Evolutionary conservation across 2,113 vertebrate genomes (phyloP).

Genomic region (Natator depressus): DNA sequence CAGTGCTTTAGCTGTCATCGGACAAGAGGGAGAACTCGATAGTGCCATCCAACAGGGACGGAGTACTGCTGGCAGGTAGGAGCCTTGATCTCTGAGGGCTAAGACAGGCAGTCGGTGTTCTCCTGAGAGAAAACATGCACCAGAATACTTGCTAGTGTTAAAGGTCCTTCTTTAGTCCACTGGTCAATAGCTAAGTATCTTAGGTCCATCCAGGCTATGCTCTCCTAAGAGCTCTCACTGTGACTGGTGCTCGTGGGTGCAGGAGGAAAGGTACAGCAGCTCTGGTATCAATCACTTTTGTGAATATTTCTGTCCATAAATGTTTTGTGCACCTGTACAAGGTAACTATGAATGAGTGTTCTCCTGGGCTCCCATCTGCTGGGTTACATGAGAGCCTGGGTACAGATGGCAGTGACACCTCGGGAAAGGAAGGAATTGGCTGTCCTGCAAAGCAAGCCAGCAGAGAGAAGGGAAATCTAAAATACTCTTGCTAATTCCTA

Average conservation of each 20-base stretch:
- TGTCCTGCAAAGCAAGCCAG: neutral
- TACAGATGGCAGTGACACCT: neutral
- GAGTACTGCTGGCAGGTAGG: neutral
- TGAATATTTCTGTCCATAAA: neutral
- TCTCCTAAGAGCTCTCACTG: neutral
- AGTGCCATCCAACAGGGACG: neutral
- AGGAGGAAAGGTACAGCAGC: neutral
- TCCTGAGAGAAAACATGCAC: neutral
- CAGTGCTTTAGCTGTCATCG: accelerated
- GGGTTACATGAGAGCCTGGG: neutral
- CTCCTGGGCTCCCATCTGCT: neutral
- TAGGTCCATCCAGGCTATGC: neutral
- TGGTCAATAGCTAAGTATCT: neutral
- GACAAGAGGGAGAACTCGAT: neutral
- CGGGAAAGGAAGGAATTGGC: neutral
- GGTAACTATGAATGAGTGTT: neutral
- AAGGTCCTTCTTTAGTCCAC: neutral
- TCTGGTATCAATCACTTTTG: neutral
- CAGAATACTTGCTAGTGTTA: neutral
- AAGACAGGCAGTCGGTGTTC: neutral
- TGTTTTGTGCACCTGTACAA: neutral
- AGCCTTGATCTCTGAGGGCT: neutral
- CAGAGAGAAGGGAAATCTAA: neutral
- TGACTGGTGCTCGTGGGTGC: neutral
- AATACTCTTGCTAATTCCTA: accelerated